Evolutionary conservation across 2,797 vertebrate species (phyloP).

Genomic region (Amblyraja radiata): DNA sequence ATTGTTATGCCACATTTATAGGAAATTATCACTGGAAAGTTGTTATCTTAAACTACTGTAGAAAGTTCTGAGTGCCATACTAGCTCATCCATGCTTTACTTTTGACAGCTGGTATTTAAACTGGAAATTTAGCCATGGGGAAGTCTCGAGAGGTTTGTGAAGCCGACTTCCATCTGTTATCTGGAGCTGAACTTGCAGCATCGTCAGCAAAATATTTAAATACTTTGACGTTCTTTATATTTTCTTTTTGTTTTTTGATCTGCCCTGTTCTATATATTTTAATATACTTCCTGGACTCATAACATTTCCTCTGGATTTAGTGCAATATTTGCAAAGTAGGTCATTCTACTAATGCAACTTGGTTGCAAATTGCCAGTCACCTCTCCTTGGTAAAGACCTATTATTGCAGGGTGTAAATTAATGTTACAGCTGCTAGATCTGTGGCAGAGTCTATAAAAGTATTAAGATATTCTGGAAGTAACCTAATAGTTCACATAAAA

Average conservation of each 20-base stretch:
- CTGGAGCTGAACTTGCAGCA: neutral
- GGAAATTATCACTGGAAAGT: neutral
- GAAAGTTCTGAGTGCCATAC: neutral
- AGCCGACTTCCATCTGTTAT: neutral
- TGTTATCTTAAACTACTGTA: neutral
- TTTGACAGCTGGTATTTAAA: neutral
- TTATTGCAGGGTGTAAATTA: neutral
- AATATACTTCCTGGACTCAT: neutral
- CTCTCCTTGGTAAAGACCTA: neutral
- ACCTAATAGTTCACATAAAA: neutral
- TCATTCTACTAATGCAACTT: too few species aligned
- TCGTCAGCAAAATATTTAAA: neutral
- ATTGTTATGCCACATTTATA: neutral
- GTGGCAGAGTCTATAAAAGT: neutral
- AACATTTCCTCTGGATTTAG: neutral
- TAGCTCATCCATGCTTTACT: neutral
- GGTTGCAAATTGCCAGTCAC: neutral
- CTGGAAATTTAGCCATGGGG: neutral
- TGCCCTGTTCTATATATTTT: neutral
- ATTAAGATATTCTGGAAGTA: neutral
- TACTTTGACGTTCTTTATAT: neutral
- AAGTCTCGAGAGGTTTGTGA: neutral
- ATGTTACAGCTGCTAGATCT: neutral
- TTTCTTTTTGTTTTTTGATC: neutral
- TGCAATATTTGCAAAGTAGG: neutral